Evolutionary conservation across 2,797 vertebrate genomes (phyloP), one percentile per base, ranked within the genome.

Genomic region (Rhinophrynus dorsalis): DNA sequence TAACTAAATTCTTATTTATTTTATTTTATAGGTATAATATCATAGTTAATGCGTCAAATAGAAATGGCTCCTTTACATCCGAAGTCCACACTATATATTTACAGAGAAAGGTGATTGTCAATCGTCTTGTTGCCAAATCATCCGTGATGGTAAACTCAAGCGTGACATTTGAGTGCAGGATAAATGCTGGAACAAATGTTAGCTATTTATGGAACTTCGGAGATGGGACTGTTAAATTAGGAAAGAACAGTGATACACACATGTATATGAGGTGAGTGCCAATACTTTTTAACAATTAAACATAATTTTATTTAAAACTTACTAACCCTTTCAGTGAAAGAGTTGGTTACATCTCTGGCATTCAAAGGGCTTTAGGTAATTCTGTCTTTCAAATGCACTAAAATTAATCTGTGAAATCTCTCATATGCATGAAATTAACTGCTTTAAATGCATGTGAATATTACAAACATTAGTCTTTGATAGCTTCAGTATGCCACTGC

Each of bases 201-300:
- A 72, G 74, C 9, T 94, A 89, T 70, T 50, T 77, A 7, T 95
- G 94, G 93, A 82, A 66, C 69, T 95, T 94, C 50, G 93, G 93
- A 64, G 93, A 95, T 0, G 92, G 87, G 3, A 67, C 83, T 0
- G 26, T 54, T 5, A 76, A 67, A 57, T 15, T 3, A 2, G 91
- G 92, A 37, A 72, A 56, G 21, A 81, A 79, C 65, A 77, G 72
- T 0, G 75, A 83, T 15, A 74, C 74, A 7, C 91, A 95, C 1
- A 7, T 83, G 26, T 95, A 87, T 71, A 60, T 80, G 30, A 88
- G 85, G 94, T 92, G 45, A 65, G 64, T n/a, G n/a, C n/a, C n/a
- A n/a, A n/a, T n/a, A n/a, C n/a, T n/a, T n/a, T n/a, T n/a, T n/a
- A n/a, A n/a, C n/a, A n/a, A n/a, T n/a, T n/a, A n/a, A n/a, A n/a